These are phyloP conservation scores for Pygoscelis antarcticus DNA, from an alignment of 2,113 vertebrate genomes.

Conservation along the genomic window DNA sequence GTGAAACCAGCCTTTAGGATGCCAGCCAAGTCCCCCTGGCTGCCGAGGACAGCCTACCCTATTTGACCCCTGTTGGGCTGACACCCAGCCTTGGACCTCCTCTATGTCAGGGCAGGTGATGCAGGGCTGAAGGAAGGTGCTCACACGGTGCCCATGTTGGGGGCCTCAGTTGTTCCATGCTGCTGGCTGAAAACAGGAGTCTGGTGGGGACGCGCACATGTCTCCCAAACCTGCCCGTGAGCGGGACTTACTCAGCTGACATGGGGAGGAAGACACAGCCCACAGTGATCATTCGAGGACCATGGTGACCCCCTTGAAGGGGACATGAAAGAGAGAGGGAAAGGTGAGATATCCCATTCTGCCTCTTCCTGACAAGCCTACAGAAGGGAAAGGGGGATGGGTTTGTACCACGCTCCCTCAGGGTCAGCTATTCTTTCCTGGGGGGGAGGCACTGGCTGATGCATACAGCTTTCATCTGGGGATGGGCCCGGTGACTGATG, in stretches of 20 bases:
- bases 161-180: neutral
- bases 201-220: neutral
- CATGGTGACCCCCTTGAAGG: neutral
- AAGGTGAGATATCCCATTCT: neutral
- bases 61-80: neutral
- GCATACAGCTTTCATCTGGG: constrained; percentile 61
- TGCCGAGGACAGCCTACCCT: accelerated
- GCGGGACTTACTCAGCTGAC: neutral
- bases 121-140: neutral
- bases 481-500: constrained; percentile 53
- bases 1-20: neutral
- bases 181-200: neutral
- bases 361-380: neutral
- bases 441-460: constrained; percentile 36
- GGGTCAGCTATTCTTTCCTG: constrained; percentile 48
- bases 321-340: neutral
- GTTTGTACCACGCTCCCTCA: neutral
- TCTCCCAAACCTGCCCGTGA: accelerated
- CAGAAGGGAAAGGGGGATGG: constrained; percentile 8
- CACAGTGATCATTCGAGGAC: neutral
- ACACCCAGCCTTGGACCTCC: neutral
- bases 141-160: accelerated
- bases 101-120: accelerated
- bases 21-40: neutral
- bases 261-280: neutral